Evolutionary conservation across 2,113 vertebrate species (phyloP).

Genomic region (Haemorhous mexicanus): DNA sequence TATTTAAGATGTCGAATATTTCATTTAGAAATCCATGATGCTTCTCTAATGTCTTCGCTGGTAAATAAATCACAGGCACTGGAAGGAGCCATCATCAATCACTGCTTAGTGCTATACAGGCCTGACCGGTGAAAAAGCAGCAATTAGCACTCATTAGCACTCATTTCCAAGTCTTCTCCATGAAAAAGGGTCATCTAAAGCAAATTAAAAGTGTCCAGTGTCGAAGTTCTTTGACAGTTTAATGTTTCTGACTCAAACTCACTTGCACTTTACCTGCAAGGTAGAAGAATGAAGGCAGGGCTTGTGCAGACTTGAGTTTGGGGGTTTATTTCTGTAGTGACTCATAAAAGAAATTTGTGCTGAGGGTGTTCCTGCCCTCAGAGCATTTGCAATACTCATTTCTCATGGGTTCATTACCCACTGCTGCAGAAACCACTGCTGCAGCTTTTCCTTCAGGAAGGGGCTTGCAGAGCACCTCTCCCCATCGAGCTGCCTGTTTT

Average conservation of each 20-base stretch:
- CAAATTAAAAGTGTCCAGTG: background rate
- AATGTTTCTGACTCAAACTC: background rate
- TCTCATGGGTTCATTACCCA: background rate
- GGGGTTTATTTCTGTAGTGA: background rate
- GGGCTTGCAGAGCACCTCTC: background rate
- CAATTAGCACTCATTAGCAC: background rate
- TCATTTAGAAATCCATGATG: background rate
- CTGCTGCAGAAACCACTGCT: background rate
- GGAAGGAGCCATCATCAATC: background rate
- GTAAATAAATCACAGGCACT: background rate
- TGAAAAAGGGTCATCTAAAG: background rate
- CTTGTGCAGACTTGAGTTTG: background rate
- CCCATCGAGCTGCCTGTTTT: background rate
- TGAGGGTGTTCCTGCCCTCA: background rate
- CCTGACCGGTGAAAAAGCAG: background rate
- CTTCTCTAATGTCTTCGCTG: background rate
- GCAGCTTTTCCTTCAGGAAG: background rate
- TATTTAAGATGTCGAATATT: background rate
- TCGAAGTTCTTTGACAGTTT: background rate
- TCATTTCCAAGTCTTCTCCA: background rate
- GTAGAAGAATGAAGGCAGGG: background rate
- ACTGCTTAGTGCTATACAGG: background rate
- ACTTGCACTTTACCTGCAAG: background rate
- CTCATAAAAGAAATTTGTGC: background rate
- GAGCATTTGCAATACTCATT: fast-evolving